Conservation (phyloP, 2,888 invertebrate genomes). For the Cosmia trapezina region DNA sequence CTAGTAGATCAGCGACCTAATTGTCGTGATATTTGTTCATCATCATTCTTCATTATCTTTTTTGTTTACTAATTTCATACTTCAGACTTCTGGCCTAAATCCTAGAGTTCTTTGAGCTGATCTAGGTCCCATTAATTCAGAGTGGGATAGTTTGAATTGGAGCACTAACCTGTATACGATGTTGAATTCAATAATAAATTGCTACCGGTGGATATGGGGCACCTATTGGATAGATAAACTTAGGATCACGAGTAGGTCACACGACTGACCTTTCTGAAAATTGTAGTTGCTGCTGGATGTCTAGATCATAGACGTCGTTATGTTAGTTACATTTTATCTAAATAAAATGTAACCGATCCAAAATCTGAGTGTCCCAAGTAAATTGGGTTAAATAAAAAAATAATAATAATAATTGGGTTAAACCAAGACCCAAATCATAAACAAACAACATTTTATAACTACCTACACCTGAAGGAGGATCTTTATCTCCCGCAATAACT, state of each 20-base stretch:
- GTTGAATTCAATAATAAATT: neutral
- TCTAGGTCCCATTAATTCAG: neutral
- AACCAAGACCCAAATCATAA: neutral
- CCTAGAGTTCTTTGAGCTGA: neutral
- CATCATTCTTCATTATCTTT: constrained; percentile 44
- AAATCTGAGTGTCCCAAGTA: too few relatives aligned
- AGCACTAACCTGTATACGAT: neutral
- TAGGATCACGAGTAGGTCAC: too few relatives aligned
- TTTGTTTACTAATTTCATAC: constrained; percentile 38
- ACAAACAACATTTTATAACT: constrained; percentile 15
- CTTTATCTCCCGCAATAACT: constrained; percentile 17
- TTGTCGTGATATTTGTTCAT: constrained; percentile 32
- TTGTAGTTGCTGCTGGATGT: too few relatives aligned
- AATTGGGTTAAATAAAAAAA: too few relatives aligned
- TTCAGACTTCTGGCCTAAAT: constrained; percentile 27
- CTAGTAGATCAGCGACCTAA: constrained; percentile 39
- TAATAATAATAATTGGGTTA: too few relatives aligned
- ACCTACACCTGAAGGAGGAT: constrained; percentile 11
- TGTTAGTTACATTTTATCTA: too few relatives aligned
- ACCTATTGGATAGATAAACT: neutral
- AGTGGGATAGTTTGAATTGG: neutral
- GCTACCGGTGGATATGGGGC: neutral
- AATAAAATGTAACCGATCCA: too few relatives aligned
- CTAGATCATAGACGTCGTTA: too few relatives aligned
- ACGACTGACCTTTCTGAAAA: too few relatives aligned